Evolutionary conservation across 2,113 vertebrate species (phyloP).

Genomic region (Donacobius atricapilla): DNA sequence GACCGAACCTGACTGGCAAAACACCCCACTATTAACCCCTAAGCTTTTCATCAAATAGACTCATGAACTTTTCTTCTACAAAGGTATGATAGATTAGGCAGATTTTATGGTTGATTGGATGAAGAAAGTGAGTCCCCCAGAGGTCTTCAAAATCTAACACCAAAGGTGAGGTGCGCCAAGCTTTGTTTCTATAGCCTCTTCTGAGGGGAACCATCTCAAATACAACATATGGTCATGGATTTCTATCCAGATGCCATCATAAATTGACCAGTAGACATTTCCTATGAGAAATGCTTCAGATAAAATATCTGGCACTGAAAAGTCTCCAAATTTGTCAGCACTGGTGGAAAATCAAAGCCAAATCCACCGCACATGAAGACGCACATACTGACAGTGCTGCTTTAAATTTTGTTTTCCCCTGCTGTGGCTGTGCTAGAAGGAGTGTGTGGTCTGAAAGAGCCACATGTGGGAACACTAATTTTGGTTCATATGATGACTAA

Average conservation of each 20-base stretch:
- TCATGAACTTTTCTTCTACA: not conserved
- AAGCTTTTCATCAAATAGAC: not conserved
- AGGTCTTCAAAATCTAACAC: not conserved
- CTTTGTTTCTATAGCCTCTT: not conserved
- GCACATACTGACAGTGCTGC: not conserved
- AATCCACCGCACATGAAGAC: not conserved
- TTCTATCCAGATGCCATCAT: not conserved
- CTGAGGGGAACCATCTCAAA: not conserved
- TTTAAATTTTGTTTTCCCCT: not conserved
- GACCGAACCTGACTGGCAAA: conserved; percentile 21
- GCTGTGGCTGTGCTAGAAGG: not conserved
- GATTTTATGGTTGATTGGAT: not conserved
- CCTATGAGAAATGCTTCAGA: not conserved
- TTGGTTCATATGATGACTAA: not conserved
- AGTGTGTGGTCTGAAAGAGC: not conserved
- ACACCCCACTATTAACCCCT: conserved; percentile 28
- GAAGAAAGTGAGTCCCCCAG: not conserved
- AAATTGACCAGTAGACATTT: not conserved
- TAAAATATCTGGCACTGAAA: not conserved
- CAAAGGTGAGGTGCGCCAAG: not conserved
- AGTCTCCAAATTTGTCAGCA: not conserved
- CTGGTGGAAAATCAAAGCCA: not conserved
- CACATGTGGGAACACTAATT: not conserved
- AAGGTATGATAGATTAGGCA: not conserved
- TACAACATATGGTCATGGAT: not conserved